phyloP scores from a whole-genome alignment of 35 echinoderm and acorn worm species.

The Ophiothrix spiculata region DNA sequence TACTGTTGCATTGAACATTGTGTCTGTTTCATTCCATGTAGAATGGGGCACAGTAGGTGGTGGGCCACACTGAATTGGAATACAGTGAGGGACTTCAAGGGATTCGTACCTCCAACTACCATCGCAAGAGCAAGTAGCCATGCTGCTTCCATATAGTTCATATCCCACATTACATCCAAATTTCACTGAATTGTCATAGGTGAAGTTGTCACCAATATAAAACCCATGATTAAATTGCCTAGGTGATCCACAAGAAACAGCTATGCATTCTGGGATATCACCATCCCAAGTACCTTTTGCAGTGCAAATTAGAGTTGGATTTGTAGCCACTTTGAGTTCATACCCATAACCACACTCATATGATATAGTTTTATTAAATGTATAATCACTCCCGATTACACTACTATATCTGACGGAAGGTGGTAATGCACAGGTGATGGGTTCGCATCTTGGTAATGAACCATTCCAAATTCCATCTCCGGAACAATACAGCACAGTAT shows the following conservation, averaged over 20 bases:
- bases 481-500: slow-evolving; percentile 26
- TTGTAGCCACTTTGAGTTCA: neutral
- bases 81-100: slow-evolving; percentile 1
- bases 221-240: neutral
- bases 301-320: neutral
- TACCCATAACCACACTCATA: slow-evolving; percentile 36
- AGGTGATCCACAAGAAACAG: slow-evolving; percentile 31
- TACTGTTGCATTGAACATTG: slow-evolving; percentile 23
- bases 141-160: neutral
- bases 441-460: slow-evolving; percentile 40
- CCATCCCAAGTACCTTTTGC: slow-evolving; percentile 37
- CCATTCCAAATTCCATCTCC: slow-evolving; percentile 44
- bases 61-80: slow-evolving; percentile 28
- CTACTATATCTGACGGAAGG: neutral
- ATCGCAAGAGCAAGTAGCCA: neutral
- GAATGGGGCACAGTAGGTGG: slow-evolving; percentile 23
- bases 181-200: neutral
- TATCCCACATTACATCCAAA: slow-evolving; percentile 42
- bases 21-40: slow-evolving; percentile 19
- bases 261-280: slow-evolving; percentile 28
- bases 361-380: slow-evolving; percentile 34
- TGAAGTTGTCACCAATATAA: neutral
- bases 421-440: slow-evolving; percentile 37
- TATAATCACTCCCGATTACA: slow-evolving; percentile 10
- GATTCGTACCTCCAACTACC: slow-evolving; percentile 14